Evolutionary conservation across 2,797 vertebrate genomes (phyloP).

Genomic region (Myioborus miniatus): DNA sequence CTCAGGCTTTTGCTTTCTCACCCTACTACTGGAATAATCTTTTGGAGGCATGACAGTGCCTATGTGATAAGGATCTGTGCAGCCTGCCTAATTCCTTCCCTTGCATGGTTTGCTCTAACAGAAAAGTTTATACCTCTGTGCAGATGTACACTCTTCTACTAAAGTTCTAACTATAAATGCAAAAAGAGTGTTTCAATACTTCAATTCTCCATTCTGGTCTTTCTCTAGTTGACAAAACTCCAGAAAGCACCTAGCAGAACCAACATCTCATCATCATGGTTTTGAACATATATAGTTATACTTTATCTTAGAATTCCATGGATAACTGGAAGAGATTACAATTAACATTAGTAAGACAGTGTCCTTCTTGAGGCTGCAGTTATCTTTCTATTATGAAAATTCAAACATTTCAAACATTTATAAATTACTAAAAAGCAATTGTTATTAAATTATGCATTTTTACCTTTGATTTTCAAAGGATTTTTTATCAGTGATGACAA

Average conservation of each 20-base stretch:
- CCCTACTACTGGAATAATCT: not conserved
- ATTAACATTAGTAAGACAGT: not conserved
- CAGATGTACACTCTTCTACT: not conserved
- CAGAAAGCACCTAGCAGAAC: not conserved
- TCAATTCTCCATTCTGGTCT: not conserved
- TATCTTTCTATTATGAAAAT: not conserved
- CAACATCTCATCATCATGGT: not conserved
- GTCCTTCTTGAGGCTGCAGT: not conserved
- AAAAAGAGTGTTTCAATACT: not conserved
- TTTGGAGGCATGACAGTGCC: not conserved
- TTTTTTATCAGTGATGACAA: not conserved
- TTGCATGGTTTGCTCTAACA: not conserved
- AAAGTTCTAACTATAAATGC: not conserved
- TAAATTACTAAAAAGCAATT: not conserved
- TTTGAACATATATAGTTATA: not conserved
- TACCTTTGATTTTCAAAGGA: not conserved
- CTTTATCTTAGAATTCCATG: not conserved
- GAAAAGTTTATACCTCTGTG: not conserved
- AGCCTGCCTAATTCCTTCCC: not conserved
- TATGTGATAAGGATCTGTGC: not conserved
- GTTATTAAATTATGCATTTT: not conserved
- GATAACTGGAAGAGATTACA: not conserved
- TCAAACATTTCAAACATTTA: not conserved
- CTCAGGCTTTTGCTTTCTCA: not conserved
- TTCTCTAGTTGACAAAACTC: not conserved